Evolutionary conservation across 2,797 vertebrate species (phyloP).

Genomic region (Buphagus erythrorhynchus): DNA sequence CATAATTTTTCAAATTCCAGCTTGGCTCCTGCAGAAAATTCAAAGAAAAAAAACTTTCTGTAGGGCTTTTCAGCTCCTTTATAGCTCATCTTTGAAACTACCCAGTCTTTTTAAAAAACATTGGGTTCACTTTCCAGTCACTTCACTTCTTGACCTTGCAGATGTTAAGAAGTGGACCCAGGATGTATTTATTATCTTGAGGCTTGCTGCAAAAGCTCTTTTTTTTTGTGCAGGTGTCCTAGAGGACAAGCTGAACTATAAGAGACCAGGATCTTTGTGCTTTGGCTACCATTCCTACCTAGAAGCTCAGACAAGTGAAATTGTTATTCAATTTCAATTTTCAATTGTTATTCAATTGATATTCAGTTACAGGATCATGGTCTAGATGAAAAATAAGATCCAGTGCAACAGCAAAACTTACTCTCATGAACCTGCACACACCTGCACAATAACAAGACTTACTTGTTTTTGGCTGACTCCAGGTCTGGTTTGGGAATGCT

Average conservation of each 20-base stretch:
- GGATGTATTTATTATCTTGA: not conserved
- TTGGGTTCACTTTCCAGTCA: not conserved
- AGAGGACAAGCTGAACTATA: not conserved
- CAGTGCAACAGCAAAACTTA: constrained; percentile 18
- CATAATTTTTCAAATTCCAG: not conserved
- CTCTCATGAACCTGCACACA: constrained; percentile 40
- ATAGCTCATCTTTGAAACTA: not conserved
- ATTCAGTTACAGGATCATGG: constrained; percentile 65
- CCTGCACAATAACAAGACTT: constrained; percentile 46
- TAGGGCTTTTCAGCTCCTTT: not conserved
- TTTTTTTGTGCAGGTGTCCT: constrained; percentile 39
- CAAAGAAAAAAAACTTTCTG: not conserved
- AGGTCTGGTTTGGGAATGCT: constrained; percentile 22
- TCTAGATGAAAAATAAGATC: constrained; percentile 50
- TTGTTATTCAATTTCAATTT: constrained; percentile 68
- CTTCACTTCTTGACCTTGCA: not conserved
- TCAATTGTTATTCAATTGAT: no score
- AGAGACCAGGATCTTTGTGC: constrained; percentile 36
- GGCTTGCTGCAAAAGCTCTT: not conserved
- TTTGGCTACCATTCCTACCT: not conserved
- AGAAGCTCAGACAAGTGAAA: constrained; percentile 25
- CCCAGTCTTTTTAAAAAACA: not conserved
- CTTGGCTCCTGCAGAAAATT: not conserved
- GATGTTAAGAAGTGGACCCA: not conserved
- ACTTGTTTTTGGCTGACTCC: not conserved